Conservation (phyloP, 2,888 invertebrate genomes). For the Neria commutata region DNA sequence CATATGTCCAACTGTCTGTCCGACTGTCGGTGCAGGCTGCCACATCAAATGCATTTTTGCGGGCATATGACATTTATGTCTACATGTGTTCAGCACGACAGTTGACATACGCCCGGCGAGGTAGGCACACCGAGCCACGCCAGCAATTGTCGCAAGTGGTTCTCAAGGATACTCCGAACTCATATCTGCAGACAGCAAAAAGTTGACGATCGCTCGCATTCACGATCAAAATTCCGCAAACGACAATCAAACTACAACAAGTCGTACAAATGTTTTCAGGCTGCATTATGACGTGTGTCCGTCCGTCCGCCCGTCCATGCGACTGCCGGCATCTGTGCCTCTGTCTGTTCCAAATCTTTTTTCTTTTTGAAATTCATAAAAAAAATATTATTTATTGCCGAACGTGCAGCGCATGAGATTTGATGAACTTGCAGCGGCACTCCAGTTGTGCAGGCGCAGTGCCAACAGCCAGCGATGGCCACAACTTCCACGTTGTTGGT, state of each 20-base stretch:
- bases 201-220: background rate
- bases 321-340: too few species aligned
- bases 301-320: background rate
- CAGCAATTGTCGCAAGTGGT: slow-evolving; percentile 14
- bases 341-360: too few species aligned
- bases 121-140: slow-evolving; percentile 31
- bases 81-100: slow-evolving; percentile 60
- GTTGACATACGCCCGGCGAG: slow-evolving; percentile 52
- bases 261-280: slow-evolving; percentile 47
- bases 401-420: slow-evolving; percentile 54
- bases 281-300: slow-evolving; percentile 23
- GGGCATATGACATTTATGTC: slow-evolving; percentile 56
- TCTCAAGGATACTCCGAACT: slow-evolving; percentile 20
- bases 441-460: too few species aligned
- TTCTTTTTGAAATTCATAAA: slow-evolving; percentile 24
- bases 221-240: slow-evolving; percentile 23
- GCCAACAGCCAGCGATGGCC: too few species aligned
- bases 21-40: background rate
- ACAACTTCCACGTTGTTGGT: too few species aligned
- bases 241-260: slow-evolving; percentile 34
- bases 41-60: slow-evolving; percentile 9
- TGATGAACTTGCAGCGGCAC: too few species aligned
- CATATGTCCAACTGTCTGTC: too few species aligned
- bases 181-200: background rate
- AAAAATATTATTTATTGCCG: slow-evolving; percentile 55